Conservation (phyloP, 92 coral and sea anemone species). For the Paramuricea clavata region DNA sequence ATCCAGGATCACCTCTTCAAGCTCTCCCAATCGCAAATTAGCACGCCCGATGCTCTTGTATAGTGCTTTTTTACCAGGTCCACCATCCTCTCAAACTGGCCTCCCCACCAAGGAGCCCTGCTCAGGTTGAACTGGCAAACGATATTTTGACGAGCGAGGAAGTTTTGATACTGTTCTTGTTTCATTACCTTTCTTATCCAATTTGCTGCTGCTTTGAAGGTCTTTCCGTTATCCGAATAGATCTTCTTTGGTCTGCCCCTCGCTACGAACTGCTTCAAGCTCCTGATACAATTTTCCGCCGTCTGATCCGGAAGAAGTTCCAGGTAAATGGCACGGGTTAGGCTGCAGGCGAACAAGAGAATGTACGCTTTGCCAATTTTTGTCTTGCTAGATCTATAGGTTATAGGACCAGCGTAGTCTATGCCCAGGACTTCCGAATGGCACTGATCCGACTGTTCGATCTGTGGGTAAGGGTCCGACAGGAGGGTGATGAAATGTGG, state of each 20-base stretch:
- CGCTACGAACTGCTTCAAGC: conserved; percentile 22
- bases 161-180: not conserved
- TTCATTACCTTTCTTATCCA: conserved; percentile 49
- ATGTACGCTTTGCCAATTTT: not conserved
- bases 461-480: conserved; percentile 17
- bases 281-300: conserved; percentile 9
- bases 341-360: not conserved
- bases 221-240: conserved; percentile 43
- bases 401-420: not conserved
- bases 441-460: conserved; percentile 10
- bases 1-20: too few species aligned
- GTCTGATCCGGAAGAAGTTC: not conserved
- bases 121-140: too few species aligned
- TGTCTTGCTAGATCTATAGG: not conserved
- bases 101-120: too few species aligned
- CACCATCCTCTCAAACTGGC: too few species aligned
- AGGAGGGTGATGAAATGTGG: not conserved
- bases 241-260: conserved; percentile 41
- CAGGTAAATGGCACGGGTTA: not conserved
- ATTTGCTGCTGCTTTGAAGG: not conserved
- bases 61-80: too few species aligned
- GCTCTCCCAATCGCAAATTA: too few species aligned
- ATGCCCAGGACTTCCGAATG: conserved; percentile 11
- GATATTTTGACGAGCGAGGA: too few species aligned
- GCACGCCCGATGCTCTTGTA: too few species aligned